Evolutionary conservation across 2,888 invertebrate species (phyloP), one percentile per base, ranked within the genome.

Genomic region (Muscina levida): DNA sequence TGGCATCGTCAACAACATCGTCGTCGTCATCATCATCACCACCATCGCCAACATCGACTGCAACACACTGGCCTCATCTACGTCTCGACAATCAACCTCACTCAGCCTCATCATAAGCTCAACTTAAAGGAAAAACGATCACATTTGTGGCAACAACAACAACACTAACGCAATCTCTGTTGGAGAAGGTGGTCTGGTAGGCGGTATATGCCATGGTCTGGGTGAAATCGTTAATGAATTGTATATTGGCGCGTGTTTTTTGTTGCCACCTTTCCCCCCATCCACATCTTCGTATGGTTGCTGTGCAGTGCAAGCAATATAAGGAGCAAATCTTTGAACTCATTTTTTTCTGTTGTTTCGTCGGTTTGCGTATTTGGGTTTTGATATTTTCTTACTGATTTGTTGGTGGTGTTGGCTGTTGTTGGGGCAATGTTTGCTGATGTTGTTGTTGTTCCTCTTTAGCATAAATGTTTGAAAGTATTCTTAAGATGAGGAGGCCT

Each of bases 151-250:
- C 59, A 59, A 31, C 56, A 31, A 26, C 42, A 42, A 10, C 42
- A 42, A 15, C 46, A 46, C 15, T 22, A 22, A 19, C 24, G 72
- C 19, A 48, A 24, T 17, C 15, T 46, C 31, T 53, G 26, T 13
- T 13, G 17, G 72, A 80, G 39, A 62, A 75, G 79, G 80, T 77
- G 72, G 72, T 77, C 44, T 72, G 79, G 76, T 77, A 75, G 81
- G 79, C 78, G 81, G 80, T 67, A 42, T 72, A 44, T 77, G 78
- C 66, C 72, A 51, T 82, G 73, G 76, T 73, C 70, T 77, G 82
- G 79, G 79, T 73, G 82, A 82, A 83, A 83, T 82, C 82, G 82
- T 82, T 83, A 83, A 83, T 83, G 83, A 83, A 83, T 76, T 82
- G 82, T 65, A 78, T 78, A 81, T 73, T 78, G 75, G 82, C 74